A percentile compares a stretch with the other conserved stretches of the same genome.
Conservation (phyloP, 1,140 invertebrate species). For the Hyphantria cunea region DNA sequence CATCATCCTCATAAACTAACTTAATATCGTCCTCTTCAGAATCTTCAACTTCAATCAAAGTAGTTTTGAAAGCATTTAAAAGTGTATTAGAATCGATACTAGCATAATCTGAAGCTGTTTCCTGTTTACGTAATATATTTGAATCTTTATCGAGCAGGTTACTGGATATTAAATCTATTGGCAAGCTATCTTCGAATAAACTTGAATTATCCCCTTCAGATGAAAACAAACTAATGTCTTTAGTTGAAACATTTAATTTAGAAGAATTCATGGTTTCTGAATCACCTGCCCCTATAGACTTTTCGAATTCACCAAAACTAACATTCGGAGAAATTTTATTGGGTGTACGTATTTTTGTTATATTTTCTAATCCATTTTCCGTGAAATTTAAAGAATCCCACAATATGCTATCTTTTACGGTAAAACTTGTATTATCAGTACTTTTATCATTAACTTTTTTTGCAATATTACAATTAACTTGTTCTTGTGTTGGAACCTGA, state of each 20-base stretch:
- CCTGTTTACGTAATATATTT: constrained; percentile 23
- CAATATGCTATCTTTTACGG: constrained; percentile 46
- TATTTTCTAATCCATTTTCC: constrained; percentile 51
- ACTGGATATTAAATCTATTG: constrained; percentile 58
- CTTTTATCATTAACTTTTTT: not conserved
- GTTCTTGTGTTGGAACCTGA: too few relatives aligned
- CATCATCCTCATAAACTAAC: constrained; percentile 65
- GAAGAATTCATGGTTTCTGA: constrained; percentile 28
- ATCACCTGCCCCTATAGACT: constrained; percentile 23
- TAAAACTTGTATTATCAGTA: constrained; percentile 2
- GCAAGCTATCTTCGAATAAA: constrained; percentile 81
- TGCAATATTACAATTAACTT: not conserved
- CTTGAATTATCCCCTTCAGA: constrained; percentile 69
- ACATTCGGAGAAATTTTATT: constrained; percentile 60
- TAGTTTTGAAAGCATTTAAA: constrained; percentile 65
- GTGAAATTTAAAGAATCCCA: constrained; percentile 68
- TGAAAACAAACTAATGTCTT: constrained; percentile 71
- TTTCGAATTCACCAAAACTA: constrained; percentile 57
- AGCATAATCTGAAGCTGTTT: constrained; percentile 35
- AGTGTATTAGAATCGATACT: constrained; percentile 58
- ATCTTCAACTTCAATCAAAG: constrained; percentile 45
- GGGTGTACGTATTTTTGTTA: constrained; percentile 47
- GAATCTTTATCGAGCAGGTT: constrained; percentile 48
- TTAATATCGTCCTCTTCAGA: constrained; percentile 60
- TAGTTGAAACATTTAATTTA: constrained; percentile 39